phyloP scores from a whole-genome alignment of 2,888 invertebrate species.

The Bruchidius siliquastri region DNA sequence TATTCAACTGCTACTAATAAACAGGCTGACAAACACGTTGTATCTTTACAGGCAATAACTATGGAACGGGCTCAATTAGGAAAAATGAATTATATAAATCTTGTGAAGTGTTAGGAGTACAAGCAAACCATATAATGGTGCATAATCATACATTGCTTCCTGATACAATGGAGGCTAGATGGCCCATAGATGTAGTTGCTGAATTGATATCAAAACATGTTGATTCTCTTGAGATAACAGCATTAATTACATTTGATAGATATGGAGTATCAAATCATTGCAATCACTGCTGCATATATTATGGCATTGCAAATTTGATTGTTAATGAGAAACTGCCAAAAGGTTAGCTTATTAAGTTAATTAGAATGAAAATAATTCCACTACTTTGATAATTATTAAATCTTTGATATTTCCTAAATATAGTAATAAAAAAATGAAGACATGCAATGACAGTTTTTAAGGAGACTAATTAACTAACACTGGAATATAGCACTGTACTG shows the following conservation, averaged over 20 bases:
- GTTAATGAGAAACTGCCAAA: slow-evolving; percentile 69
- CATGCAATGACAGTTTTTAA: no score
- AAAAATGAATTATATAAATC: slow-evolving; percentile 79
- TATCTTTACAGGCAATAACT: slow-evolving; percentile 40
- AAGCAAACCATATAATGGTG: slow-evolving; percentile 68
- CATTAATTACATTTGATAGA: slow-evolving; percentile 90
- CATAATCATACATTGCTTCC: slow-evolving; percentile 67
- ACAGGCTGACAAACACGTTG: no score
- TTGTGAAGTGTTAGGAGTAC: slow-evolving; percentile 75
- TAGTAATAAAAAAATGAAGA: no score
- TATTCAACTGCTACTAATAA: neutral
- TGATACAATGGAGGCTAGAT: slow-evolving; percentile 71
- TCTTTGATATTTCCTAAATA: no score
- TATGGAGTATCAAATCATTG: slow-evolving; percentile 88
- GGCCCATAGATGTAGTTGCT: slow-evolving; percentile 66
- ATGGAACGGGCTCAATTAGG: slow-evolving; percentile 52
- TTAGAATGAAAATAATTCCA: no score
- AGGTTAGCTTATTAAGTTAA: slow-evolving; percentile 52
- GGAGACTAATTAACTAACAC: no score
- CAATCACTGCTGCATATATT: slow-evolving; percentile 86
- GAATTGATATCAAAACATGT: slow-evolving; percentile 62
- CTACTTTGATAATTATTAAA: no score
- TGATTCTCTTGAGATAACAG: slow-evolving; percentile 72
- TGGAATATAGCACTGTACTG: no score
- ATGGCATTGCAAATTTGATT: slow-evolving; percentile 74